Percentiles rank a stretch among this genome's conserved stretches.
Evolutionary conservation across 2,888 invertebrate genomes (phyloP).

Genomic region (Pseudococcus viburni): DNA sequence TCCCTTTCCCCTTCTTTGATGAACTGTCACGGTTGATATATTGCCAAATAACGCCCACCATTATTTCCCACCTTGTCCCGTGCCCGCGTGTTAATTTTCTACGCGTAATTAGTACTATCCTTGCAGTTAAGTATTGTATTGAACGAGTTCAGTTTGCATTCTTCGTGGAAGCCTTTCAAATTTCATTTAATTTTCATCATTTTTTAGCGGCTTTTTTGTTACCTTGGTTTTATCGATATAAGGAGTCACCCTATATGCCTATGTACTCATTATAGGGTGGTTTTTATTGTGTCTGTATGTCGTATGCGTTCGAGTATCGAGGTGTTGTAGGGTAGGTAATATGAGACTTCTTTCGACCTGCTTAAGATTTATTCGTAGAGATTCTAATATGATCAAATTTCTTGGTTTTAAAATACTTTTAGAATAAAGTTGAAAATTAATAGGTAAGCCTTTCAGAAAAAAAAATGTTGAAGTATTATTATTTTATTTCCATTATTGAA

Average conservation of each 20-base stretch:
- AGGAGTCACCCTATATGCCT: slow-evolving; percentile 3
- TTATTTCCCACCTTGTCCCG: slow-evolving; percentile 1
- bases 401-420: no score
- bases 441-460: no score
- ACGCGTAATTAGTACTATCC: slow-evolving; percentile 43
- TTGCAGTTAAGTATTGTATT: not conserved
- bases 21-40: slow-evolving; percentile 50
- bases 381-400: no score
- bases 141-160: slow-evolving; percentile 7
- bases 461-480: no score
- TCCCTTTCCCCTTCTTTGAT: slow-evolving; percentile 42
- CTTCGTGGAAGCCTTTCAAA: slow-evolving; percentile 39
- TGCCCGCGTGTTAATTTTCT: slow-evolving; percentile 23
- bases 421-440: no score
- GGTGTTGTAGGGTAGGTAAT: not conserved
- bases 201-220: slow-evolving; percentile 31
- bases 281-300: not conserved
- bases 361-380: no score
- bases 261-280: not conserved
- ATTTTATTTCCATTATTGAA: no score
- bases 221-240: slow-evolving; percentile 51
- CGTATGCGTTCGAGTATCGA: not conserved
- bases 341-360: not conserved
- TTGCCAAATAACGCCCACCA: slow-evolving; percentile 54
- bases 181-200: slow-evolving; percentile 30